These are phyloP conservation scores for Hemibagrus guttatus DNA, from an alignment of 2,797 vertebrate genomes.

Conservation along the genomic window DNA sequence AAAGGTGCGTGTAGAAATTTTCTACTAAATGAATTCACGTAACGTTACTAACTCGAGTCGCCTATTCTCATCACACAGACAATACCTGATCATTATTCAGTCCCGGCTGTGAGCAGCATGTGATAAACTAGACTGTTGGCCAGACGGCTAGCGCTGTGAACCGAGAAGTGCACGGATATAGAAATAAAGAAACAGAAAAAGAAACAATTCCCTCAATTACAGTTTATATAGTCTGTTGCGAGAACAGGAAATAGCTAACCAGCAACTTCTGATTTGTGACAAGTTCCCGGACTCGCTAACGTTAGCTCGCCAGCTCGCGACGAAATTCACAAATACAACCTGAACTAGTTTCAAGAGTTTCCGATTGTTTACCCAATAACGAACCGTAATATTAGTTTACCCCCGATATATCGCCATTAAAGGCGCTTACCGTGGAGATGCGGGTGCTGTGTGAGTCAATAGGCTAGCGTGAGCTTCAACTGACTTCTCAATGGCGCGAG, in stretches of 20 bases:
- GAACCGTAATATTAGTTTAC: neutral
- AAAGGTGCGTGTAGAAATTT: no score
- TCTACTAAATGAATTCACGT: neutral
- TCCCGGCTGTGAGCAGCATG: neutral
- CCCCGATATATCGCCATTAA: neutral
- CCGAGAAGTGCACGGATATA: neutral
- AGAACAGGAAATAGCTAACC: conserved; percentile 19
- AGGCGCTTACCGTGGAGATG: conserved; percentile 71
- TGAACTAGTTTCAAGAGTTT: neutral
- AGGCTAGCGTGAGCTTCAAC: conserved; percentile 39
- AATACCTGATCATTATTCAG: conserved; percentile 37
- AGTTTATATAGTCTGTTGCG: neutral
- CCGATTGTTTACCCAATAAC: neutral
- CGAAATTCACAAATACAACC: neutral
- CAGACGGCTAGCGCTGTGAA: neutral
- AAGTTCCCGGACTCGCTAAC: conserved; percentile 38
- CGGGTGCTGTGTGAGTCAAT: conserved; percentile 25
- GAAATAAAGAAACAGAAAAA: neutral
- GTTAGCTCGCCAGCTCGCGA: conserved; percentile 8
- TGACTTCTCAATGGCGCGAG: conserved; percentile 59
- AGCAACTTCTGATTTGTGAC: conserved; percentile 34
- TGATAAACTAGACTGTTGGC: neutral
- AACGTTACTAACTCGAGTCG: neutral
- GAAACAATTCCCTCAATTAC: no score
- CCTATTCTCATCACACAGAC: neutral